These are phyloP conservation scores for Shinisaurus crocodilurus DNA, from an alignment of 2,113 vertebrate genomes.

Conservation along the genomic window DNA sequence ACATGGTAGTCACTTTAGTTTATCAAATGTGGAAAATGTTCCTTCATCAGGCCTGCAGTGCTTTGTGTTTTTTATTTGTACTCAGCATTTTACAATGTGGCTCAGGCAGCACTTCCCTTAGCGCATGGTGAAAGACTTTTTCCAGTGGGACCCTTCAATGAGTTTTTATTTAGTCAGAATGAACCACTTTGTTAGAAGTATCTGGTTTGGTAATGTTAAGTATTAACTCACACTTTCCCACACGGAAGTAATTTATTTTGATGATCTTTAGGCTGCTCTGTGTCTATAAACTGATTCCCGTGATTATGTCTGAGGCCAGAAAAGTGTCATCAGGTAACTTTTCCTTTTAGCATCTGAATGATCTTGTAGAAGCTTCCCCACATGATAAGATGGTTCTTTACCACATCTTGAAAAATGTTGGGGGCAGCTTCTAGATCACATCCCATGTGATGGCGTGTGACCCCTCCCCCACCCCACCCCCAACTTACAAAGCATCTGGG, in stretches of 20 bases:
- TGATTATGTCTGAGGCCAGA: background rate
- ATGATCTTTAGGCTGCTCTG: background rate
- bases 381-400: background rate
- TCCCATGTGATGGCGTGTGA: no score
- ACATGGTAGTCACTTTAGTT: background rate
- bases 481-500: background rate
- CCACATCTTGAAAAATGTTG: background rate
- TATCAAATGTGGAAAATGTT: background rate
- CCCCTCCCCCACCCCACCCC: no score
- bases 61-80: background rate
- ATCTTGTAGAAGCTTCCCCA: no score
- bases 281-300: background rate
- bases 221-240: background rate
- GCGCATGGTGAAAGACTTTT: slow-evolving; percentile 9
- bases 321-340: background rate
- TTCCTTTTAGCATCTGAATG: background rate
- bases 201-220: background rate
- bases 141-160: slow-evolving; percentile 31
- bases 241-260: background rate
- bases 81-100: background rate
- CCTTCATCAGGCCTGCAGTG: slow-evolving; percentile 35
- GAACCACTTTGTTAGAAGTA: background rate
- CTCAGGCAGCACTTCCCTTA: slow-evolving; percentile 22
- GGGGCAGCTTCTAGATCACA: background rate
- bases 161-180: slow-evolving; percentile 62